Evolutionary conservation across 2,888 invertebrate genomes (phyloP).

Genomic region (Xanthia togata): DNA sequence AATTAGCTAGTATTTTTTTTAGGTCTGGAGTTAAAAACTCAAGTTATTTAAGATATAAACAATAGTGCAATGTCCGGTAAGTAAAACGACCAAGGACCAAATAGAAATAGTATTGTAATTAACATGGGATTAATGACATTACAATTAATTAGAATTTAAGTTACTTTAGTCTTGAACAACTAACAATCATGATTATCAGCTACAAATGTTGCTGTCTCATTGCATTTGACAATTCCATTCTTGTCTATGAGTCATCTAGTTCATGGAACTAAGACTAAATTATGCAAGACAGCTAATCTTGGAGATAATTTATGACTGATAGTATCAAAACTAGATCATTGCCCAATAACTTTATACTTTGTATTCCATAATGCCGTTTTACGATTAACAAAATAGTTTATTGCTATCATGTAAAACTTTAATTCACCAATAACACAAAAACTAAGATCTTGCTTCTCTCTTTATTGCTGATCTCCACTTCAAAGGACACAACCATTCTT

Average conservation of each 20-base stretch:
- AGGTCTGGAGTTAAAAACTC: too few species aligned
- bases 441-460: background rate
- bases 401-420: background rate
- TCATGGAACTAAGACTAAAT: slow-evolving; percentile 35
- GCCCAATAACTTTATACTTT: slow-evolving; percentile 1
- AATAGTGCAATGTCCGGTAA: background rate
- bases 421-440: background rate
- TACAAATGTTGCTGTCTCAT: slow-evolving; percentile 36
- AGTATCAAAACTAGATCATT: slow-evolving; percentile 23
- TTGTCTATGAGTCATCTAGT: slow-evolving; percentile 54
- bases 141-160: background rate
- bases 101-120: background rate
- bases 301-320: slow-evolving; percentile 41
- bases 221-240: slow-evolving; percentile 49
- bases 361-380: background rate
- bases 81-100: background rate
- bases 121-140: too few species aligned
- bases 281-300: slow-evolving; percentile 37
- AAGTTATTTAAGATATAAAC: background rate
- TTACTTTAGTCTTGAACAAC: background rate
- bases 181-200: background rate
- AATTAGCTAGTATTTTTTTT: background rate
- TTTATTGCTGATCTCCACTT: slow-evolving; percentile 61
- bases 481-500: slow-evolving; percentile 70
- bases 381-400: background rate